A percentile compares a stretch with the other conserved stretches of the same genome.
Evolutionary conservation across 30 jellyfish, hydroid and myxozoan genomes (phyloP).

Genomic region (Rhopilema esculentum): DNA sequence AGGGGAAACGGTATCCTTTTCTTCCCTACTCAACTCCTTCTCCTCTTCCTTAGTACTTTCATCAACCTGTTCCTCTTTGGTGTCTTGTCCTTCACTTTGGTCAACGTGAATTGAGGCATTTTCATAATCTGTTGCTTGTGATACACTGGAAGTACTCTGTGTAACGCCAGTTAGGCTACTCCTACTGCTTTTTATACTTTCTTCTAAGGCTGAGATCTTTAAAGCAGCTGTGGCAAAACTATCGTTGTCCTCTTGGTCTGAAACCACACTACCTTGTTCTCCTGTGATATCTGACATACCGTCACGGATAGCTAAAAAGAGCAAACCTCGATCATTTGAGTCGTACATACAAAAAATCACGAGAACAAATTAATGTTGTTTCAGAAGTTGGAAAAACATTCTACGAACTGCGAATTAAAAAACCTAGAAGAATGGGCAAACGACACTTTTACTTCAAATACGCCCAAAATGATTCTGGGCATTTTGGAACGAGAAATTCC

Average conservation of each 20-base stretch:
- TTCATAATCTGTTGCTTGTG: not conserved
- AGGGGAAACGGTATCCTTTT: not conserved
- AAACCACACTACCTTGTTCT: conserved; percentile 47
- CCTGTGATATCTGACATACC: conserved; percentile 85
- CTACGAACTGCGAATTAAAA: not conserved
- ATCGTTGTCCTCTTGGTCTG: conserved; percentile 62
- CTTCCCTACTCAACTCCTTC: not conserved
- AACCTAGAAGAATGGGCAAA: too few relatives aligned
- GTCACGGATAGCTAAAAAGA: conserved; percentile 76
- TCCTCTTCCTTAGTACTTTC: not conserved
- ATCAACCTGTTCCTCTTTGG: not conserved
- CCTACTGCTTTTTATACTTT: not conserved
- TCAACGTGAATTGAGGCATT: conserved; percentile 3
- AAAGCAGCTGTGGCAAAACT: conserved; percentile 68
- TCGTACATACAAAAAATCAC: not conserved
- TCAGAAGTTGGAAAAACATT: not conserved
- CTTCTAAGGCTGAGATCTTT: not conserved
- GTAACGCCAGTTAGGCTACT: conserved; percentile 54
- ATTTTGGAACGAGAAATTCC: too few relatives aligned
- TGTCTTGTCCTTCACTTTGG: conserved; percentile 5
- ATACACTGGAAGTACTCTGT: conserved; percentile 1
- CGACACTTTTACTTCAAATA: too few relatives aligned
- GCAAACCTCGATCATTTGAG: not conserved
- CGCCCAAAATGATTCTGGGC: too few relatives aligned
- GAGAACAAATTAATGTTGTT: not conserved